A percentile compares a stretch with the other conserved stretches of the same genome.
phyloP scores from a whole-genome alignment of 2,797 vertebrate genomes.

The Valencia hispanica region DNA sequence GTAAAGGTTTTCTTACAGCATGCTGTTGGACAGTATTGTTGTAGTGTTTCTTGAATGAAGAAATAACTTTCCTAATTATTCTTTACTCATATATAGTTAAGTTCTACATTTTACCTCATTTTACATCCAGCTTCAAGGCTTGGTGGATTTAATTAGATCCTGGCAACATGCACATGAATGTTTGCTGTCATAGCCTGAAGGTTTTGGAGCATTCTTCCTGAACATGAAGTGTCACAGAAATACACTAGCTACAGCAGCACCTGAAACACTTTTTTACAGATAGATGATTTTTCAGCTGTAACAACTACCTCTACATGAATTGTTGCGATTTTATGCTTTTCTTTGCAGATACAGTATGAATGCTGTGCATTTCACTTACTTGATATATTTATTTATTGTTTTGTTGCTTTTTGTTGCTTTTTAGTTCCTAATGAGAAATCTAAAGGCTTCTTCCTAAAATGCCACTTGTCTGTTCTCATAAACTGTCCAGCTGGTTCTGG shows the following conservation, averaged over 20 bases:
- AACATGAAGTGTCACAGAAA: not conserved
- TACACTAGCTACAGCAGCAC: too few relatives aligned
- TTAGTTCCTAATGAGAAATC: too few relatives aligned
- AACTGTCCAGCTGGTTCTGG: too few relatives aligned
- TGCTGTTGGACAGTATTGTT: too few relatives aligned
- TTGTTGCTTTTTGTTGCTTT: too few relatives aligned
- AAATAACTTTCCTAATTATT: not conserved
- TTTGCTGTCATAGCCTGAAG: not conserved
- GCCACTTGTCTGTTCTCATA: too few relatives aligned
- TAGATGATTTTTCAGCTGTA: too few relatives aligned
- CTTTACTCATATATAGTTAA: not conserved
- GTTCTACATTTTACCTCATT: not conserved
- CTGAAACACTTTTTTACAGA: too few relatives aligned
- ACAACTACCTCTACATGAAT: not conserved
- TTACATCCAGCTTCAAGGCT: not conserved
- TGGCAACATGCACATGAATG: not conserved
- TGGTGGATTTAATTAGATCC: not conserved
- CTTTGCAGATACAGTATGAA: constrained; percentile 43
- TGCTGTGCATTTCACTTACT: not conserved
- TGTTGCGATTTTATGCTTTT: constrained; percentile 42
- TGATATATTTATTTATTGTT: too few relatives aligned
- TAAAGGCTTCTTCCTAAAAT: constrained; percentile 38
- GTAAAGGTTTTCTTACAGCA: too few relatives aligned
- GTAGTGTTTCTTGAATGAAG: too few relatives aligned
- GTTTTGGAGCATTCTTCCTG: constrained; percentile 2